phyloP scores from a whole-genome alignment of 2,797 vertebrate species.

The Decapterus maruadsi region DNA sequence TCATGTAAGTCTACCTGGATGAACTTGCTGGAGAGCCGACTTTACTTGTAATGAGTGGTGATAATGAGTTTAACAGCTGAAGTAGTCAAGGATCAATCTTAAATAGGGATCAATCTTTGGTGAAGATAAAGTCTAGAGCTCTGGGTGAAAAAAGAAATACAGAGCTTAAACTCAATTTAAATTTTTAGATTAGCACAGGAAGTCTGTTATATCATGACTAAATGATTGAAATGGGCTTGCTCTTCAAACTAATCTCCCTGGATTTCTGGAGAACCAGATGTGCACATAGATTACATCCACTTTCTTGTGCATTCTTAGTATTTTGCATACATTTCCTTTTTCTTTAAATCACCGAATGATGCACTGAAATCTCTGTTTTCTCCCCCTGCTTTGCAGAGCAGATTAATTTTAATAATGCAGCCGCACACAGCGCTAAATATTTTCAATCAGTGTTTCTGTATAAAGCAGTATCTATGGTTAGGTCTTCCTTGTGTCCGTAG shows the following conservation, averaged over 20 bases:
- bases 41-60: slow-evolving; percentile 1
- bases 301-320: not conserved
- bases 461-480: slow-evolving; percentile 27
- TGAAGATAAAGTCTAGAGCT: not conserved
- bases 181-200: slow-evolving; percentile 20
- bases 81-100: slow-evolving; percentile 20
- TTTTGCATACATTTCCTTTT: not conserved
- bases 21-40: not conserved
- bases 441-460: slow-evolving; percentile 29
- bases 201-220: slow-evolving; percentile 4
- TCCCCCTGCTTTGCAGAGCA: slow-evolving; percentile 17
- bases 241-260: slow-evolving; percentile 3
- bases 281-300: not conserved
- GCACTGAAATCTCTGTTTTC: slow-evolving; percentile 7
- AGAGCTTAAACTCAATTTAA: slow-evolving; percentile 20
- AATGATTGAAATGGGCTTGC: slow-evolving; percentile 11
- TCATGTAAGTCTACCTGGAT: not conserved
- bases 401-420: slow-evolving; percentile 33
- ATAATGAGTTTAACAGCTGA: slow-evolving; percentile 32
- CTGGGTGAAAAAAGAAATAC: not conserved
- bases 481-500: slow-evolving; percentile 27
- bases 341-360: not conserved
- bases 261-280: not conserved
- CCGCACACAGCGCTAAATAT: slow-evolving; percentile 20
- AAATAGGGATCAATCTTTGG: not conserved